Evolutionary conservation across 1,140 invertebrate species (phyloP).

Genomic region (Tetraneura akinire): DNA sequence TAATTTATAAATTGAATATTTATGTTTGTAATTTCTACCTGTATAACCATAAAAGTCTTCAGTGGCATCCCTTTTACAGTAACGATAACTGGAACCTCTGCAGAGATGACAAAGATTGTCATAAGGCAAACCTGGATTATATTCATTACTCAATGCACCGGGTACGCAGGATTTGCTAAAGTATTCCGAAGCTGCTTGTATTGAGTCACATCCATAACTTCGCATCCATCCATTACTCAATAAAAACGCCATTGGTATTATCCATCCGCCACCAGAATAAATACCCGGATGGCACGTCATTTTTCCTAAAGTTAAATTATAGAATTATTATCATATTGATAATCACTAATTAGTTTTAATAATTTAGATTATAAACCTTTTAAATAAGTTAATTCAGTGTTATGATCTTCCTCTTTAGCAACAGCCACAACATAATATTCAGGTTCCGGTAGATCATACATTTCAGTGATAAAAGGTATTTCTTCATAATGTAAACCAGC

Average conservation of each 20-base stretch:
- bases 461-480: conserved; percentile 85
- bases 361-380: conserved; percentile 65
- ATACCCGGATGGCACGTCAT: conserved; percentile 91
- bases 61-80: conserved; percentile 80
- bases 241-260: conserved; percentile 89
- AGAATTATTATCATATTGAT: neutral
- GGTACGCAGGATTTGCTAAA: conserved; percentile 90
- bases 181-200: conserved; percentile 86
- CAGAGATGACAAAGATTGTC: conserved; percentile 93
- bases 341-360: neutral
- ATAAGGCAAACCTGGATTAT: conserved; percentile 78
- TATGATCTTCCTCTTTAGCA: conserved; percentile 81
- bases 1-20: too few species aligned
- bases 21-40: conserved; percentile 59
- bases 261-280: conserved; percentile 91
- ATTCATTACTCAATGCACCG: conserved; percentile 81
- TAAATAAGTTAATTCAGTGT: conserved; percentile 84
- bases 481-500: conserved; percentile 78
- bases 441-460: conserved; percentile 80
- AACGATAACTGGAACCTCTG: conserved; percentile 78
- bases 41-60: conserved; percentile 89
- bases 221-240: conserved; percentile 92
- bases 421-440: conserved; percentile 95
- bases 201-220: conserved; percentile 86
- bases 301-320: conserved; percentile 63